These are phyloP conservation scores for Sweltsa coloradensis DNA, from an alignment of 1,140 invertebrate genomes.

Conservation along the genomic window DNA sequence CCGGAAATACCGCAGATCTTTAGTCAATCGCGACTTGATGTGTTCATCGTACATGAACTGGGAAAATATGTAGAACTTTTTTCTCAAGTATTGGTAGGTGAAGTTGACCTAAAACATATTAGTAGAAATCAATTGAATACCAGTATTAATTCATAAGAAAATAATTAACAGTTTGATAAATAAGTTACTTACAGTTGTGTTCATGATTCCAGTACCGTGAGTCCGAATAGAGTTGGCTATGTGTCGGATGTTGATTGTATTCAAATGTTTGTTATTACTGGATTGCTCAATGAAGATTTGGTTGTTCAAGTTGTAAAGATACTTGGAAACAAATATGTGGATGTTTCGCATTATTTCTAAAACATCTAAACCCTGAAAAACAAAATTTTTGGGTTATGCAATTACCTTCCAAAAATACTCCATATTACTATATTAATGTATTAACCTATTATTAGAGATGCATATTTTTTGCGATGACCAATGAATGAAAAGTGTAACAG, in stretches of 20 bases:
- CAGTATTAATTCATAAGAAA: no score
- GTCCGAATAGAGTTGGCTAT: constrained; percentile 96
- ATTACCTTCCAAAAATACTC: no score
- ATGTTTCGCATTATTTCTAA: constrained; percentile 97
- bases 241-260: constrained; percentile 91
- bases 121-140: no score
- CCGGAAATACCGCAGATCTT: constrained; percentile 69
- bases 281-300: constrained; percentile 91
- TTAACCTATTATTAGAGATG: no score
- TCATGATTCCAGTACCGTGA: constrained; percentile 95
- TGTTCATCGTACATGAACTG: constrained; percentile 98
- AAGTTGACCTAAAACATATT: constrained; percentile 66
- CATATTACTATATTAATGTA: no score
- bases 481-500: no score
- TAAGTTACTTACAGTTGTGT: constrained; percentile 61
- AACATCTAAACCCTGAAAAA: constrained; percentile 78
- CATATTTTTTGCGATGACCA: no score
- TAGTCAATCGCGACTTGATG: constrained; percentile 88
- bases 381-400: no score
- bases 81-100: constrained; percentile 90
- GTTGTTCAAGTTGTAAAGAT: constrained; percentile 93
- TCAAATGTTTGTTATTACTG: constrained; percentile 88
- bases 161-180: neutral
- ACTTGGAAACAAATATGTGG: constrained; percentile 87
- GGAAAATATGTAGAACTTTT: constrained; percentile 91